These are phyloP conservation scores for Periophthalmus modestus DNA, from an alignment of 2,113 vertebrate species.

Conservation along the genomic window DNA sequence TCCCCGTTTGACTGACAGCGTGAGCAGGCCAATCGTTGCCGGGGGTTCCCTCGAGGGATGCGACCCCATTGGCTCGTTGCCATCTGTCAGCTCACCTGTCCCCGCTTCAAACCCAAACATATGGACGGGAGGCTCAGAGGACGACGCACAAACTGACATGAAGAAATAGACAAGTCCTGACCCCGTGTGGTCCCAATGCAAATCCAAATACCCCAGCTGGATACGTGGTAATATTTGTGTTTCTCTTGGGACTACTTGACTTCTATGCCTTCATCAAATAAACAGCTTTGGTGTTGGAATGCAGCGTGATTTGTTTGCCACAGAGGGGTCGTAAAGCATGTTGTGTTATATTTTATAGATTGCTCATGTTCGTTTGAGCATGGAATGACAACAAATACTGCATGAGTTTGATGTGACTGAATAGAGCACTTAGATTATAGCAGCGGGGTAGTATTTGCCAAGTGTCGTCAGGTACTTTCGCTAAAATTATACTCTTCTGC, in stretches of 20 bases:
- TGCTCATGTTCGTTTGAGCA: background rate
- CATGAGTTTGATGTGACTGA: background rate
- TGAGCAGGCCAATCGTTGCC: slow-evolving; percentile 62
- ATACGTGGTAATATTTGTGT: background rate
- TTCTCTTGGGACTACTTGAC: slow-evolving; percentile 17
- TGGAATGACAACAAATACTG: background rate
- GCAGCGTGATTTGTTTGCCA: slow-evolving; percentile 11
- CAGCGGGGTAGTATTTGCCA: background rate
- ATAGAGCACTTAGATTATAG: background rate
- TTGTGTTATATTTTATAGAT: slow-evolving; percentile 14
- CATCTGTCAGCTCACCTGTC: slow-evolving; percentile 72
- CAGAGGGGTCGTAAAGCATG: background rate
- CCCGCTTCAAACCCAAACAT: slow-evolving; percentile 42
- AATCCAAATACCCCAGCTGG: background rate
- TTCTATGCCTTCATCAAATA: slow-evolving; percentile 20
- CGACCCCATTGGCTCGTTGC: slow-evolving; percentile 55
- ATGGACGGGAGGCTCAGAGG: slow-evolving; percentile 51
- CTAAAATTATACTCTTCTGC: background rate
- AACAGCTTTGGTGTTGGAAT: slow-evolving; percentile 16
- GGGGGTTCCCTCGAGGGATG: slow-evolving; percentile 54
- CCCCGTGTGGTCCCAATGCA: slow-evolving; percentile 38
- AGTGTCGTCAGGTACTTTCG: background rate
- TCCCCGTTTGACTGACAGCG: slow-evolving; percentile 73
- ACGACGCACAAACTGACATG: slow-evolving; percentile 27
- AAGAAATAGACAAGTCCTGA: slow-evolving; percentile 27